Conservation (phyloP, 2,113 vertebrate genomes). For the Mola mola region DNA sequence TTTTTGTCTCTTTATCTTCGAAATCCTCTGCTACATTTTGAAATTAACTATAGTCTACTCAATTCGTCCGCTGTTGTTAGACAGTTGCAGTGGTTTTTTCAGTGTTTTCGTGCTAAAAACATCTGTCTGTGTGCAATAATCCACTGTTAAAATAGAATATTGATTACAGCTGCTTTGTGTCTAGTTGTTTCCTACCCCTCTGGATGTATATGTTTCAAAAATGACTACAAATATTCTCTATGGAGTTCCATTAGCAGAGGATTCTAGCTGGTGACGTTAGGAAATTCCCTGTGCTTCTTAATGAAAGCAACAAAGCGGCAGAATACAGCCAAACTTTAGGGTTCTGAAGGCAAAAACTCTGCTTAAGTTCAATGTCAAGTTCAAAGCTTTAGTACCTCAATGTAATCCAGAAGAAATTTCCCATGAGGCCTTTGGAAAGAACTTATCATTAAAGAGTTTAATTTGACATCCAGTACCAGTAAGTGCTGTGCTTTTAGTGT, state of each 20-base stretch:
- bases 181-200: background rate
- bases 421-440: conserved; percentile 74
- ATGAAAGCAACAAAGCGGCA: conserved; percentile 35
- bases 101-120: background rate
- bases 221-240: conserved; percentile 10
- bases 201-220: background rate
- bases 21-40: background rate
- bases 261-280: conserved; percentile 30
- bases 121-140: background rate
- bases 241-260: conserved; percentile 9
- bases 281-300: conserved; percentile 22
- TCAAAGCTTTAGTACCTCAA: conserved; percentile 80
- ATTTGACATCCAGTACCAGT: conserved; percentile 81
- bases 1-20: background rate
- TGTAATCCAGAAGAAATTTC: conserved; percentile 82
- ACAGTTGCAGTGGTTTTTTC: background rate
- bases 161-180: background rate
- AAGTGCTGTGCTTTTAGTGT: conserved; percentile 75
- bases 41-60: background rate
- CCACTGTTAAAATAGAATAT: conserved; percentile 8
- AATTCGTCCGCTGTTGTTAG: background rate
- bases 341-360: conserved; percentile 74
- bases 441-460: conserved; percentile 82
- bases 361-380: conserved; percentile 83
- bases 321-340: conserved; percentile 64